Conservation (phyloP, 2,888 invertebrate genomes). For the Brachylomia viminalis region DNA sequence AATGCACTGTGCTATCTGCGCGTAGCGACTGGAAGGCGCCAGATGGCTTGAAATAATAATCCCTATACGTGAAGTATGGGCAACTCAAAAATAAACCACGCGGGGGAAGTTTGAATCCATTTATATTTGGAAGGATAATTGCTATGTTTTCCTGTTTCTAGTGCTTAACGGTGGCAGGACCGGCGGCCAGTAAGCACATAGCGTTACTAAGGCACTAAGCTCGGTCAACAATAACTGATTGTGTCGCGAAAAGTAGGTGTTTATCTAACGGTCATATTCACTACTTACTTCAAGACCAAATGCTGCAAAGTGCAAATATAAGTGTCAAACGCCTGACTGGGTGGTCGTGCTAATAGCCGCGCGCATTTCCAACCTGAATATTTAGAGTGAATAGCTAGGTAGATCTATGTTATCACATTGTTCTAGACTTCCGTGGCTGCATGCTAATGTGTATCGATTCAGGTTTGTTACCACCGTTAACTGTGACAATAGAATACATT, state of each 20-base stretch:
- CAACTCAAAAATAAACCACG: conserved; percentile 86
- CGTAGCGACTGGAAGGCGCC: conserved; percentile 77
- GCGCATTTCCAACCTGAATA: conserved; percentile 40
- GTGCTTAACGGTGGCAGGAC: conserved; percentile 58
- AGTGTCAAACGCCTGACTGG: conserved; percentile 36
- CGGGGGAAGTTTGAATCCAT: conserved; percentile 83
- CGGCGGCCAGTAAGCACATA: conserved; percentile 51
- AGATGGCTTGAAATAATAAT: conserved; percentile 85
- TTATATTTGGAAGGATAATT: conserved; percentile 82
- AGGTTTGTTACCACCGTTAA: conserved; percentile 44
- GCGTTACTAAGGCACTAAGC: conserved; percentile 64
- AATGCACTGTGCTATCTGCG: conserved; percentile 71
- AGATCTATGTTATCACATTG: conserved; percentile 46
- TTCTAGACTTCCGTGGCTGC: conserved; percentile 53
- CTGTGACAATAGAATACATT: conserved; percentile 62
- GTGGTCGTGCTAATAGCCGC: conserved; percentile 44
- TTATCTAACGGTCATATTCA: conserved; percentile 64
- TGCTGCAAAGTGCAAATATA: conserved; percentile 54
- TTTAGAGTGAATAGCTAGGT: conserved; percentile 32
- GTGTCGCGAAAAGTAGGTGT: conserved; percentile 64
- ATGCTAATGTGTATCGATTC: conserved; percentile 54
- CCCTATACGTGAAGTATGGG: conserved; percentile 80
- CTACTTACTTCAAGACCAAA: conserved; percentile 53
- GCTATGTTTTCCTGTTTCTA: conserved; percentile 74
- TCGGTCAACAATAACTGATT: conserved; percentile 57